These are phyloP conservation scores for Montipora efflorescens DNA, from an alignment of 64 coral and sea anemone genomes.

Conservation along the genomic window DNA sequence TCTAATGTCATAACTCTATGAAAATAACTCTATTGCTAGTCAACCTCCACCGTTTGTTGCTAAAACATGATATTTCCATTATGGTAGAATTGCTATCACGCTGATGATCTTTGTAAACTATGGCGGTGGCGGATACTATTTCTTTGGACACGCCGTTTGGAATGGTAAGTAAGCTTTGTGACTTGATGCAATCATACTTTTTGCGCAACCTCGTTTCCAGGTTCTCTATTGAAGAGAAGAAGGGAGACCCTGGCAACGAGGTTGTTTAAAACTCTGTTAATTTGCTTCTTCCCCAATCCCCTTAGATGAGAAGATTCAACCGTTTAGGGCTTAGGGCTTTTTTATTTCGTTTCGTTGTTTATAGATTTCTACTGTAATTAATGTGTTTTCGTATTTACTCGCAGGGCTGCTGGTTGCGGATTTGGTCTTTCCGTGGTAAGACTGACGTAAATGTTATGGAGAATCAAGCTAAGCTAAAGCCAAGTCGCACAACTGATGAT, in stretches of 20 bases:
- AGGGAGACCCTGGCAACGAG: no score
- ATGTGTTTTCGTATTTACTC: slow-evolving; percentile 1
- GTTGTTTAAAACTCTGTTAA: no score
- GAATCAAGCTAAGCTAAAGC: neutral
- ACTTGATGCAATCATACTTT: neutral
- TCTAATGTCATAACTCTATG: no score
- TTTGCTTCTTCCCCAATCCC: no score
- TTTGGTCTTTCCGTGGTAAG: slow-evolving; percentile 96
- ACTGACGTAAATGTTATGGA: no score
- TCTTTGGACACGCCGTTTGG: slow-evolving; percentile 78
- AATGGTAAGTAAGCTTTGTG: slow-evolving; percentile 57
- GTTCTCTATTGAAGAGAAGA: no score
- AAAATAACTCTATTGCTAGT: no score
- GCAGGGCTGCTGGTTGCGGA: slow-evolving; percentile 90
- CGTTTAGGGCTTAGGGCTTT: no score
- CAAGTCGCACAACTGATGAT: no score
- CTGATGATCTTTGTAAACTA: slow-evolving; percentile 87
- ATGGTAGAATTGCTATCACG: slow-evolving; percentile 66
- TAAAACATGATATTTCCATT: neutral
- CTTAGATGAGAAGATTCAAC: no score
- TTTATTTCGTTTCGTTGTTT: neutral
- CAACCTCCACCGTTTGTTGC: no score
- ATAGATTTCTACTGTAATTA: neutral
- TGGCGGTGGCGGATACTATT: slow-evolving; percentile 80
- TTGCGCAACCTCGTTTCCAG: no score